phyloP scores from a whole-genome alignment of 2,888 invertebrate species.

The Chrysina gloriosa region DNA sequence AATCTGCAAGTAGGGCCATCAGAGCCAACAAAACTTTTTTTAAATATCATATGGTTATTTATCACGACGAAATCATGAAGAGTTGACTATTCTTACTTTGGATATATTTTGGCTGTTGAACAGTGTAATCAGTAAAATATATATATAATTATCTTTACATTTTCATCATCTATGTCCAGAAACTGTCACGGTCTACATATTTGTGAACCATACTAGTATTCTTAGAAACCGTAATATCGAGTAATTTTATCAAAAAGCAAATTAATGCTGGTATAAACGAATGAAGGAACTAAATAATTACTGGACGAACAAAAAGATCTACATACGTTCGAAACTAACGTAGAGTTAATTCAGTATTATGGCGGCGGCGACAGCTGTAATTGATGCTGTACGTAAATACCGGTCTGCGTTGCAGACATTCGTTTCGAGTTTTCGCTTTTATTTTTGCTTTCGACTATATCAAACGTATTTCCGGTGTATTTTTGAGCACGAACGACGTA shows the following conservation, averaged over 20 bases:
- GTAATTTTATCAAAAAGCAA: slow-evolving; percentile 15
- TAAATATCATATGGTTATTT: no score
- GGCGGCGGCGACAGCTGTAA: neutral
- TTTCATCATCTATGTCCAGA: neutral
- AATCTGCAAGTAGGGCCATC: no score
- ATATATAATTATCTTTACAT: no score
- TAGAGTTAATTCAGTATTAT: neutral
- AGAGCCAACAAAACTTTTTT: no score
- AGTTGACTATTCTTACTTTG: no score
- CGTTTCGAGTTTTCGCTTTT: neutral
- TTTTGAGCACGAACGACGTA: neutral
- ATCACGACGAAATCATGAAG: no score
- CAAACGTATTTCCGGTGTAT: neutral
- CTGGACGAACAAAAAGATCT: neutral
- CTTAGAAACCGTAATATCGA: neutral
- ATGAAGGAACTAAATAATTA: no score
- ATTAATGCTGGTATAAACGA: neutral
- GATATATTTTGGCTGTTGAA: no score
- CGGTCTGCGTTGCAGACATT: neutral
- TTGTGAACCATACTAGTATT: neutral
- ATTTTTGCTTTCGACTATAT: neutral
- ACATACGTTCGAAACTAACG: neutral
- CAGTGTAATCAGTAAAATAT: no score
- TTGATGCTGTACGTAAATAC: neutral
- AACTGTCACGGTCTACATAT: neutral